Evolutionary conservation across 1,140 invertebrate species (phyloP).

Genomic region (Protaetia brevitarsis): DNA sequence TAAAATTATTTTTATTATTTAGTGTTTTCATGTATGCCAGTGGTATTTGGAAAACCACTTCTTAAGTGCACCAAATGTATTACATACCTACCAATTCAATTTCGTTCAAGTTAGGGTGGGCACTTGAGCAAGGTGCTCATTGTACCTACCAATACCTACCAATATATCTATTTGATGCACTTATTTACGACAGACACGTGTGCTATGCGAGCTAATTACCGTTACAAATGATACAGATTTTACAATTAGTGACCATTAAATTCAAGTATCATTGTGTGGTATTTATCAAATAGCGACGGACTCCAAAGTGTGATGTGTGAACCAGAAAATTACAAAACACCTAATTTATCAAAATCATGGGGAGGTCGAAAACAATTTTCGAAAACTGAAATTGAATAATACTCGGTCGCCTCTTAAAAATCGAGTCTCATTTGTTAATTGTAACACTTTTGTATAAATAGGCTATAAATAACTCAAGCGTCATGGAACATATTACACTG

Average conservation of each 20-base stretch:
- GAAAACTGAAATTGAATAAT: slow-evolving; percentile 18
- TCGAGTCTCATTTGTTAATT: slow-evolving; percentile 34
- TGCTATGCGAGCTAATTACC: neutral
- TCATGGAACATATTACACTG: slow-evolving; percentile 9
- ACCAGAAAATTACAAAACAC: slow-evolving; percentile 29
- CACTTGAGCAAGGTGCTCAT: too few relatives aligned
- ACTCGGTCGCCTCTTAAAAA: slow-evolving; percentile 19
- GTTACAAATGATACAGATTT: neutral
- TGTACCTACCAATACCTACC: too few relatives aligned
- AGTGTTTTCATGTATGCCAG: too few relatives aligned
- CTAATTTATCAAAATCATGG: slow-evolving; percentile 24
- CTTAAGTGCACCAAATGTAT: too few relatives aligned
- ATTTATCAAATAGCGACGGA: slow-evolving; percentile 15
- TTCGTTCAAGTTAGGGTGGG: too few relatives aligned
- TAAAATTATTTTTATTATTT: too few relatives aligned
- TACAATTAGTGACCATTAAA: neutral
- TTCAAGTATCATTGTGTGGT: neutral
- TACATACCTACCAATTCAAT: too few relatives aligned
- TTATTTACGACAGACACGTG: too few relatives aligned
- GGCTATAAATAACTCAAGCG: slow-evolving; percentile 31
- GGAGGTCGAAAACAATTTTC: slow-evolving; percentile 23
- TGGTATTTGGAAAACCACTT: too few relatives aligned
- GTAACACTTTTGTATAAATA: slow-evolving; percentile 39
- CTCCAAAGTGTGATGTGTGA: slow-evolving; percentile 26
- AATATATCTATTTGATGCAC: too few relatives aligned